Conservation (phyloP, 2,113 vertebrate genomes). For the Pangasianodon hypophthalmus region DNA sequence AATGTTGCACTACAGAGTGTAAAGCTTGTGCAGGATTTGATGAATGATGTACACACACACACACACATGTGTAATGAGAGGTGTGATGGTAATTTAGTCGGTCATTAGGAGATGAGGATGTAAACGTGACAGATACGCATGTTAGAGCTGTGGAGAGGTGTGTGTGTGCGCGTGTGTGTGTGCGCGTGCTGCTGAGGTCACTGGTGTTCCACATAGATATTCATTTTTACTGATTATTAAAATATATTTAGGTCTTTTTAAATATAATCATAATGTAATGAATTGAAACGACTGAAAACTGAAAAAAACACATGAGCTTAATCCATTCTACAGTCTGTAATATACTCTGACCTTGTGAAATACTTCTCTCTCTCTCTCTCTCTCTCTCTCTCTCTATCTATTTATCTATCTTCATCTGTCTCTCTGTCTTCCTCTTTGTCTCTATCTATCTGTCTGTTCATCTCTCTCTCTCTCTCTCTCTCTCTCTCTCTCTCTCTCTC, state of each 20-base stretch:
- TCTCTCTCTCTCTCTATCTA: neutral
- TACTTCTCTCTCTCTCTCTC: neutral
- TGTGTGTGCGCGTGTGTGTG: neutral
- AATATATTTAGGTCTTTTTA: neutral
- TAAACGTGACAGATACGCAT: neutral
- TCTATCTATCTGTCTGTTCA: neutral
- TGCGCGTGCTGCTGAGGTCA: neutral
- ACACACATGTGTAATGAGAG: neutral
- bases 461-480: neutral
- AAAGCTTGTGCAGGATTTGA: neutral
- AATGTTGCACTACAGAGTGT: neutral
- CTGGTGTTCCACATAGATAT: neutral
- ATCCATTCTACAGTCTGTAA: neutral
- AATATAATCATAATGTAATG: neutral
- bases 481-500: constrained; percentile 25
- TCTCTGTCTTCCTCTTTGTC: neutral
- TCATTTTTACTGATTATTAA: neutral
- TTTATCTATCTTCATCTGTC: neutral
- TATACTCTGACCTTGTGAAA: neutral
- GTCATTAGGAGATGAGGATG: neutral
- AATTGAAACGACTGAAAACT: neutral
- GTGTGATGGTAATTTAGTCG: neutral
- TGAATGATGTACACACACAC: neutral
- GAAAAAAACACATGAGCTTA: neutral
- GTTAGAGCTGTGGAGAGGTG: neutral